Evolutionary conservation across 2,797 vertebrate genomes (phyloP), one percentile per base, ranked within the genome.

Genomic region (Phrynocephalus guinanensis): DNA sequence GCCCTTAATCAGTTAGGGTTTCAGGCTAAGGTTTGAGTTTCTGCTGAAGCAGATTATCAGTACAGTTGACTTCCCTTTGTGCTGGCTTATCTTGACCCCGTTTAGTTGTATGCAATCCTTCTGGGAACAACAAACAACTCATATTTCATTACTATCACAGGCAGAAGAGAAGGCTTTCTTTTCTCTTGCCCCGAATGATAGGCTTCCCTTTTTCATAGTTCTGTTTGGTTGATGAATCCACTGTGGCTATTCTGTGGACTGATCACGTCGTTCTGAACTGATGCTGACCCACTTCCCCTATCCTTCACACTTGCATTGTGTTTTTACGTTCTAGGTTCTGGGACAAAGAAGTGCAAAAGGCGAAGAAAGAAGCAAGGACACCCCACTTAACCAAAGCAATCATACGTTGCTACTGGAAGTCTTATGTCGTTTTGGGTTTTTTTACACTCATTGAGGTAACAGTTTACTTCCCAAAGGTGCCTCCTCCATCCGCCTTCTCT

Each of bases 361-460:
- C 98, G 0, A 90, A 96, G 93, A 98, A 97, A 93, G 96, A 97
- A 28, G 93, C 97, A 75, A 96, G 93, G 88, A 44, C 56, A 0
- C 98, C 98, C 2, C 96, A 95, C 68, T 97, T 99, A 92, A 95
- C 96, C 13, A 97, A 96, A 97, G 97, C 96, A 66, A 97, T 99
- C 91, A 96, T 99, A 76, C 96, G 93, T 84, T 99, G 98, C 96
- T 98, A 97, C 94, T 99, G 98, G 98, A 99, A 97, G 88, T 91
- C 97, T 0, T 99, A 99, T 77, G 88, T 97, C 83, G 76, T 98
- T 93, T 95, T 99, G 92, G 99, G 99, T 56, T 24, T 98, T 93
- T 98, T 98, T 87, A 98, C 98, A 1, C 89, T 99, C 26, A 26
- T 98, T 71, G 98, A 99, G 98, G 99, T 99, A 94, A 94, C 94